Evolutionary conservation across 2,797 vertebrate genomes (phyloP).

Genomic region (Saguinus oedipus): DNA sequence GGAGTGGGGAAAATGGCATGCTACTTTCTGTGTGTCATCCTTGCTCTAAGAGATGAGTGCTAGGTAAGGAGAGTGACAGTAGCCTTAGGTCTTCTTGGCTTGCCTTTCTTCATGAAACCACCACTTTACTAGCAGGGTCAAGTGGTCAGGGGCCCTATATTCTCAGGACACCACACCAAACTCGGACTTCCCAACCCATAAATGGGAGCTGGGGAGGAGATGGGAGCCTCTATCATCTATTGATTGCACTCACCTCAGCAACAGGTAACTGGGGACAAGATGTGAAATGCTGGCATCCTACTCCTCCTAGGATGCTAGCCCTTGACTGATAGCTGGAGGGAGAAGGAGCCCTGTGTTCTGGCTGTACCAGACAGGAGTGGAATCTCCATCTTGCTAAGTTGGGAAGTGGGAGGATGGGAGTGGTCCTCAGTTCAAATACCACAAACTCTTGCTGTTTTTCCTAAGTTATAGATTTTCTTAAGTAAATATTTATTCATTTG

Average conservation of each 20-base stretch:
- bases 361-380: not conserved
- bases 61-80: not conserved
- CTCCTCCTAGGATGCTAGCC: not conserved
- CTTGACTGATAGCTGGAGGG: not conserved
- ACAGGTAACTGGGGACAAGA: not conserved
- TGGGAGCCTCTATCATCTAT: not conserved
- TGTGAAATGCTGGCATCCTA: not conserved
- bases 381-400: not conserved
- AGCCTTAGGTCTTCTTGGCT: not conserved
- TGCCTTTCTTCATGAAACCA: not conserved
- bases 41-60: not conserved
- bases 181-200: not conserved
- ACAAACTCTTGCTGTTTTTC: not conserved
- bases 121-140: not conserved
- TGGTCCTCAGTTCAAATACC: not conserved
- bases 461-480: slow-evolving; percentile 9
- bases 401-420: not conserved
- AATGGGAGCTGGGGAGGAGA: not conserved
- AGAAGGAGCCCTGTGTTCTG: not conserved
- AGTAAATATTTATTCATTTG: slow-evolving; percentile 15
- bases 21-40: not conserved
- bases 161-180: not conserved
- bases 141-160: not conserved
- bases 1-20: not conserved
- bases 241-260: not conserved